Evolutionary conservation across 92 coral and sea anemone genomes (phyloP).

Genomic region (Porites rus): DNA sequence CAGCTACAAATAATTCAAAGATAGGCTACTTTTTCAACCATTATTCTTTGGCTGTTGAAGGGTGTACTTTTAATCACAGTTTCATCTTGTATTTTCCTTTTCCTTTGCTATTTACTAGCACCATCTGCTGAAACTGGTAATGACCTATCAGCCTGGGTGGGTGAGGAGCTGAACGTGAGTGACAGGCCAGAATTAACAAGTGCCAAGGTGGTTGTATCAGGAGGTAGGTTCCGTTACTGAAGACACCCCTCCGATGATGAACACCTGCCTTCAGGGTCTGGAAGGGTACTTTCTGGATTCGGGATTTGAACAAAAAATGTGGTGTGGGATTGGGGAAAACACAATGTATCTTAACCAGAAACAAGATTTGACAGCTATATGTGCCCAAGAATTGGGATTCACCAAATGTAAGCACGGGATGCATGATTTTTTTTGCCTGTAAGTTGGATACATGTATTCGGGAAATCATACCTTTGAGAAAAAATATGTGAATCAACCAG

Average conservation of each 20-base stretch:
- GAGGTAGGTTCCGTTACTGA: constrained; percentile 62
- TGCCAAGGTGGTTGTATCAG: constrained; percentile 96
- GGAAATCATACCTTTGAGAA: too few species aligned
- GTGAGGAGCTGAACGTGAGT: constrained; percentile 88
- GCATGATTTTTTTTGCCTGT: too few species aligned
- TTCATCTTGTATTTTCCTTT: background rate
- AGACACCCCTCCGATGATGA: background rate
- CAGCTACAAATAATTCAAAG: too few species aligned
- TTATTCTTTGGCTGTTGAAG: background rate
- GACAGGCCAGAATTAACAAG: constrained; percentile 98
- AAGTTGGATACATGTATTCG: too few species aligned
- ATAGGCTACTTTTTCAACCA: background rate
- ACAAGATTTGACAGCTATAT: too few species aligned
- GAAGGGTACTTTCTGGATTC: too few species aligned
- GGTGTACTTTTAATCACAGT: background rate
- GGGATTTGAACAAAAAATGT: too few species aligned
- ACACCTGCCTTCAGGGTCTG: background rate
- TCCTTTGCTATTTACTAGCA: constrained; percentile 38
- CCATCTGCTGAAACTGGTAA: constrained; percentile 91
- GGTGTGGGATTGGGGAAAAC: too few species aligned
- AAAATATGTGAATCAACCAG: too few species aligned
- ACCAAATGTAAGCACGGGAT: too few species aligned
- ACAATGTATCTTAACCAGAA: too few species aligned
- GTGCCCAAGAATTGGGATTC: too few species aligned
- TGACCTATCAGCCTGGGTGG: constrained; percentile 86